Evolutionary conservation across 2,888 invertebrate species (phyloP).

Genomic region (Leucophenga montana): DNA sequence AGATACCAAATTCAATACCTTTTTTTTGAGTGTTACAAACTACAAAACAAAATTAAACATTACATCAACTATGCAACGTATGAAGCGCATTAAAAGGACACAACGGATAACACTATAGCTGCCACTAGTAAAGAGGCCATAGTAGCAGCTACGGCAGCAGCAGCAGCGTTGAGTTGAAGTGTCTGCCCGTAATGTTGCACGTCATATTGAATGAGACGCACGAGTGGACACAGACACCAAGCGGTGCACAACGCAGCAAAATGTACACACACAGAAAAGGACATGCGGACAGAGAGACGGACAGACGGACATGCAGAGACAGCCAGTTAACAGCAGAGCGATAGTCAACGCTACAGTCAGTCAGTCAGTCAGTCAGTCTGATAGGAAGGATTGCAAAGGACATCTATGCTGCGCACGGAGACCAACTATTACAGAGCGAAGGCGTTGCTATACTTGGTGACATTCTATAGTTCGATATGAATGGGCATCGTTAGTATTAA

Average conservation of each 20-base stretch:
- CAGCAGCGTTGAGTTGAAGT: slow-evolving; percentile 29
- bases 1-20: too few relatives aligned
- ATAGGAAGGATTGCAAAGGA: slow-evolving; percentile 15
- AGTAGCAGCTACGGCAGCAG: slow-evolving; percentile 36
- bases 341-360: too few relatives aligned
- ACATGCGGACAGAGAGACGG: not conserved
- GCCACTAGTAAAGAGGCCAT: too few relatives aligned
- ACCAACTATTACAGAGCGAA: too few relatives aligned
- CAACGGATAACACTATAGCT: too few relatives aligned
- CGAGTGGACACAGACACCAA: slow-evolving; percentile 47
- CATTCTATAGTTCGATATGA: not conserved
- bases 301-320: not conserved
- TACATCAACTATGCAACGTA: not conserved
- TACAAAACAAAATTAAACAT: not conserved
- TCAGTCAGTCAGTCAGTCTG: not conserved
- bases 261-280: not conserved
- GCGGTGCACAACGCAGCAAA: not conserved
- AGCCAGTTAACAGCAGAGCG: too few relatives aligned
- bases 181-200: slow-evolving; percentile 28
- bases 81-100: not conserved
- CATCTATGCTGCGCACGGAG: not conserved
- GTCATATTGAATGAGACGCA: slow-evolving; percentile 57
- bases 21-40: too few relatives aligned
- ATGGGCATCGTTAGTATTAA: slow-evolving; percentile 23
- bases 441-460: not conserved